Evolutionary conservation across 2,113 vertebrate genomes (phyloP), one percentile per base, ranked within the genome.

Genomic region (Macrotis lagotis): DNA sequence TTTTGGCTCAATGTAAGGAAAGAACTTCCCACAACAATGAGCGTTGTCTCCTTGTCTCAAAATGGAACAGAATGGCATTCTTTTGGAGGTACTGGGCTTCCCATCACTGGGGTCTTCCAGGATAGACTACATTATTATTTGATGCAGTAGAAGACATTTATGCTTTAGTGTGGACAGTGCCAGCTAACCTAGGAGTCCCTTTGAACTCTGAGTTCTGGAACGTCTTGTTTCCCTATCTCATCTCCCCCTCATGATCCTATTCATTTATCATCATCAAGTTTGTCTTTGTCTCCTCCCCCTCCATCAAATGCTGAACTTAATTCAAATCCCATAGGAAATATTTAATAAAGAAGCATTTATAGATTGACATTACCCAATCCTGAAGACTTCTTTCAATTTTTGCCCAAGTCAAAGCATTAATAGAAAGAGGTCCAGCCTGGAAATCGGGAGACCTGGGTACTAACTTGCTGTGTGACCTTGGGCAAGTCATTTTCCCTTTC

Each of bases 401-500:
- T 31, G 37, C 55, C 28, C 37, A 24, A 66, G 31, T 31, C 55
- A 66, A 83, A 44, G n/a, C 6, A 44, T 83, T 83, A 44, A 44
- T 83, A 6, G 19, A 83, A 83, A 83, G 19, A 83, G n/a, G n/a
- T 7, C n/a, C 37, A 44, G n/a, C 7, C 37, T 83, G 66, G n/a
- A 6, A 83, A 8, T 83, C n/a, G 24, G 7, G 66, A 83, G 83
- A 95, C 52, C n/a, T 25, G 74, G 0, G 11, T 48, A 90, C 16
- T 89, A 94, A 44, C 16, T 22, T 44, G 14, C 48, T 11, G 3
- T 89, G 59, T 89, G 66, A 95, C 3, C 48, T 91, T 51, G 48
- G 59, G 25, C 92, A 94, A 91, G 28, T 88, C 88, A 89, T 26
- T 91, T 50, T 92, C 53, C n/a, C 14, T 94, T 22, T 94, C 47